Evolutionary conservation across 2,888 invertebrate genomes (phyloP), one percentile per base, ranked within the genome.

Genomic region (Tinea pellionella): DNA sequence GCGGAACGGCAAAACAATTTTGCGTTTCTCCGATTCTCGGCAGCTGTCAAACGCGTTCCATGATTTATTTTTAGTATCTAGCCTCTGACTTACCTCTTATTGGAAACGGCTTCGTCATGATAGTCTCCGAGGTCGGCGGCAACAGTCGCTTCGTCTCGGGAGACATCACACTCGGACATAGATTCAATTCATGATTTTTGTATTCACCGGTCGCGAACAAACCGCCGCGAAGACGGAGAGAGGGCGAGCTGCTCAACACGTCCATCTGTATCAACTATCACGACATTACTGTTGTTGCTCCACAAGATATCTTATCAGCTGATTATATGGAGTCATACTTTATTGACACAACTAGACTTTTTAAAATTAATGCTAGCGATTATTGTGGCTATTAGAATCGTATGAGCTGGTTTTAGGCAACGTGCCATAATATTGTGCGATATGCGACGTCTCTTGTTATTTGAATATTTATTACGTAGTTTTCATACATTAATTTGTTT

Each of bases 101-200:
- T 30, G 95, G 95, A 81, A 95, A 95, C 62, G 95, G 95, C 87
- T 95, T 95, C 51, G 95, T 95, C 90, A 94, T 93, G 59, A 95
- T 93, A 55, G 95, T 95, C 74, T 94, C 95, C 62, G 93, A 91
- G 9, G 93, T 94, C 59, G 94, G 94, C 62, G 94, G 94, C 72
- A 92, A 76, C 64, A 93, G 88, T 70, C 91, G 84, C 73, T 90
- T 89, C 8, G 90, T 91, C 74, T 90, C 90, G 62, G 89, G 88
- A 15, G 93, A 92, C 93, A 93, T 93, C 7, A 88, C 90, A 82
- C 92, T 92, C n/a, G 92, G 91, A 71, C 92, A 90, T 70, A 88
- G 76, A 69, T 89, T 81, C 68, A 89, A 86, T 69, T 90, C 90
- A 70, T 89, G 85, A 69, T 84, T 81, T 69, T 80, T 80, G 24